A percentile compares a stretch with the other conserved stretches of the same genome.
phyloP scores from a whole-genome alignment of 2,888 invertebrate species.

The Brassicogethes aeneus region DNA sequence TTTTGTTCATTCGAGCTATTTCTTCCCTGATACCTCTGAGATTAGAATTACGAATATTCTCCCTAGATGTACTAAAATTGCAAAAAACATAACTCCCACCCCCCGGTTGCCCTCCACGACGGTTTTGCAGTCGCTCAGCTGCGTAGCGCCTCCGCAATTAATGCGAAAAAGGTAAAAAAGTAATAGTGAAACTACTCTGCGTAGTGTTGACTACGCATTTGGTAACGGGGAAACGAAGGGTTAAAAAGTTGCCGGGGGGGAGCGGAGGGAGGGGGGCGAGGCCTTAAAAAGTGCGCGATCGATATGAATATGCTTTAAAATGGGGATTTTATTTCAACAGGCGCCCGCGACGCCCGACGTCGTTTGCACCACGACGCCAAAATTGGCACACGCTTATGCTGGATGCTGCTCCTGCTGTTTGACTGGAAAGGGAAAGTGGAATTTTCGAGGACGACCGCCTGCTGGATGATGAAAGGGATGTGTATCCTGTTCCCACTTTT shows the following conservation, averaged over 20 bases:
- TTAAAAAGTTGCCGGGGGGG: conserved; percentile 22
- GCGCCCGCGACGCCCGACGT: conserved; percentile 29
- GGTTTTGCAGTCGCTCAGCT: conserved; percentile 15
- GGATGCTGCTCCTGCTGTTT: conserved; percentile 3
- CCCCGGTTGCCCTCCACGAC: not conserved
- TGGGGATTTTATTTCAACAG: conserved; percentile 55
- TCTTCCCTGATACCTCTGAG: too few relatives aligned
- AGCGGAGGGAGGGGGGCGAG: conserved; percentile 24
- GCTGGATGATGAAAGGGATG: too few relatives aligned
- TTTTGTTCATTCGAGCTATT: too few relatives aligned
- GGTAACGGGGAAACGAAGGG: conserved; percentile 28
- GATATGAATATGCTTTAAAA: conserved; percentile 58
- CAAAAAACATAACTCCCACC: not conserved
- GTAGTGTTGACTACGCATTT: conserved; percentile 26
- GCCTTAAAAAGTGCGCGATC: conserved; percentile 55
- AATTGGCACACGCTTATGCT: conserved; percentile 20
- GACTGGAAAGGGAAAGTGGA: too few relatives aligned
- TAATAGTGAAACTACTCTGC: conserved; percentile 27
- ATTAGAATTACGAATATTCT: too few relatives aligned
- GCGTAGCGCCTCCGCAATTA: conserved; percentile 22
- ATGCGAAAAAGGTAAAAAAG: conserved; percentile 22
- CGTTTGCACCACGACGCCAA: conserved; percentile 31
- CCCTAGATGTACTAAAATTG: too few relatives aligned
- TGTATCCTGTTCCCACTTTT: too few relatives aligned
- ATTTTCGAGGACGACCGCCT: too few relatives aligned